These are phyloP conservation scores for Glareola pratincola DNA, from an alignment of 2,113 vertebrate species.

Conservation along the genomic window DNA sequence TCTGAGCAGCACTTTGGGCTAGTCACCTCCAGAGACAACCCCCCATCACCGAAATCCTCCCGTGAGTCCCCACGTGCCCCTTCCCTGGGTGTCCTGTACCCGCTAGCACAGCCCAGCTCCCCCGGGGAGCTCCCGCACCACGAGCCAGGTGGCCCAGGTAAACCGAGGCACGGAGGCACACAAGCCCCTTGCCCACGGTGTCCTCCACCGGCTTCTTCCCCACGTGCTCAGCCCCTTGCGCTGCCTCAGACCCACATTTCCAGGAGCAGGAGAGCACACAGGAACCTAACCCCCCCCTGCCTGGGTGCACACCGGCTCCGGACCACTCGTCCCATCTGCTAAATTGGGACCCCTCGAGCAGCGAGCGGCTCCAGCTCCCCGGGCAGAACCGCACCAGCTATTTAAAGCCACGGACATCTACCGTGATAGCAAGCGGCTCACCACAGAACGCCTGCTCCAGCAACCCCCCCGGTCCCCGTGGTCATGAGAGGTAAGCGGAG, in stretches of 20 bases:
- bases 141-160: not conserved
- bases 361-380: not conserved
- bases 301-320: not conserved
- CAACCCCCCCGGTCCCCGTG: not conserved
- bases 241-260: not conserved
- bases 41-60: not conserved
- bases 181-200: not conserved
- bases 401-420: not conserved
- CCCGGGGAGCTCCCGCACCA: not conserved
- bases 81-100: not conserved
- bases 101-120: accelerated
- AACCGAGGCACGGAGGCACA: not conserved
- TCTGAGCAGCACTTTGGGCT: not conserved
- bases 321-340: not conserved
- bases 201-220: not conserved
- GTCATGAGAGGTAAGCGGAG: not conserved
- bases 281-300: not conserved
- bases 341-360: not conserved
- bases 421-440: not conserved
- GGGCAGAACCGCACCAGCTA: not conserved
- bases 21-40: not conserved
- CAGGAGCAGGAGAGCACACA: not conserved
- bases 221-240: accelerated
- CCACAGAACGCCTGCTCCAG: not conserved
- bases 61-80: accelerated